Evolutionary conservation across 1,140 invertebrate genomes (phyloP).

Genomic region (Zeugodacus cucurbitae): DNA sequence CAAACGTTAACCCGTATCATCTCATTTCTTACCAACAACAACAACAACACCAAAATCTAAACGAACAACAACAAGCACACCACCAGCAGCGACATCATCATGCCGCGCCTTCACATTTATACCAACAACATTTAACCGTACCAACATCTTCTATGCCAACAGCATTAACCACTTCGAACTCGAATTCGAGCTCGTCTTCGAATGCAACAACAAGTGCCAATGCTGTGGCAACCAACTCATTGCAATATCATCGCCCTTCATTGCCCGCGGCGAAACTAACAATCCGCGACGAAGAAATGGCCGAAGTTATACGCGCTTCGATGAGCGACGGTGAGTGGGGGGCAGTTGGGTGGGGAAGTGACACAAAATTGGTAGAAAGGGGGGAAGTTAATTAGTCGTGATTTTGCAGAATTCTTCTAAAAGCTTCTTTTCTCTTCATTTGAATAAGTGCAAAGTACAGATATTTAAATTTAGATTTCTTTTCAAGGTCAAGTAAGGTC

Average conservation of each 20-base stretch:
- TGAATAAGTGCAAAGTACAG: neutral
- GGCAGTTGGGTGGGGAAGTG: neutral
- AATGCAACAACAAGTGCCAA: slow-evolving; percentile 45
- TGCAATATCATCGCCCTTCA: slow-evolving; percentile 62
- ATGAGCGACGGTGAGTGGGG: slow-evolving; percentile 60
- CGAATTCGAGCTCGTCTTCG: slow-evolving; percentile 51
- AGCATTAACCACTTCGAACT: slow-evolving; percentile 40
- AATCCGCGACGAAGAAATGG: slow-evolving; percentile 63
- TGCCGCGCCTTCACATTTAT: slow-evolving; percentile 50
- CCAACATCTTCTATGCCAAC: slow-evolving; percentile 45
- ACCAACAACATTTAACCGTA: slow-evolving; percentile 45
- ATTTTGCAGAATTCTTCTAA: neutral
- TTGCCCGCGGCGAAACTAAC: slow-evolving; percentile 61
- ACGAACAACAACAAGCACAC: slow-evolving; percentile 42
- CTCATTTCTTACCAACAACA: slow-evolving; percentile 26
- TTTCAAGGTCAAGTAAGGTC: too few relatives aligned
- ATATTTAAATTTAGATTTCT: too few relatives aligned
- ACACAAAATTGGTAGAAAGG: neutral
- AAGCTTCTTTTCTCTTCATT: neutral
- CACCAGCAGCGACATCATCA: slow-evolving; percentile 50
- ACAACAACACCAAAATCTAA: slow-evolving; percentile 36
- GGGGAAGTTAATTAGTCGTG: neutral
- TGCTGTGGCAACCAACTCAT: slow-evolving; percentile 47
- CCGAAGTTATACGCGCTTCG: slow-evolving; percentile 61
- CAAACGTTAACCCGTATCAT: slow-evolving; percentile 1